These are phyloP conservation scores for Passer montanus DNA, from an alignment of 2,113 vertebrate genomes.

Conservation along the genomic window DNA sequence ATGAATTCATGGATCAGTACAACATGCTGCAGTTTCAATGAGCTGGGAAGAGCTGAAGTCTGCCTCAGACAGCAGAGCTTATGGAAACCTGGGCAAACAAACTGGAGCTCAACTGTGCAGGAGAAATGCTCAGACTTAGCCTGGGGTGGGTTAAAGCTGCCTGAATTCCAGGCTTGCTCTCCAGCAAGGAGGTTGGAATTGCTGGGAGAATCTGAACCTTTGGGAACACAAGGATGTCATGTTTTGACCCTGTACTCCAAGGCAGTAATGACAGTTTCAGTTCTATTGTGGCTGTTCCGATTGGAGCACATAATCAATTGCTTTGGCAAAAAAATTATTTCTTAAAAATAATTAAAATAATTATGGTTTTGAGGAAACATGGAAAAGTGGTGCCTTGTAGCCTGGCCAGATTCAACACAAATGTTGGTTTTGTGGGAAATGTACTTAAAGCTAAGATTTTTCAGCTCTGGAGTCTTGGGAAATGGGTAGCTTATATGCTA, in stretches of 20 bases:
- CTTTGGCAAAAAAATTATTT: background rate
- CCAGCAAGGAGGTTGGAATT: background rate
- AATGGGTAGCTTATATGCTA: background rate
- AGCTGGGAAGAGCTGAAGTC: background rate
- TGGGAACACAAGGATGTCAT: background rate
- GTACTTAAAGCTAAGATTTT: background rate
- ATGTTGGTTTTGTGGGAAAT: background rate
- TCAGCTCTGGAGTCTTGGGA: background rate
- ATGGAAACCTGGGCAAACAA: background rate
- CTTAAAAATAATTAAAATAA: background rate
- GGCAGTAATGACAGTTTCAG: accelerated
- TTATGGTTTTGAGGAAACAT: background rate
- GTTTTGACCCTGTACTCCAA: background rate
- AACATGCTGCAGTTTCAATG: background rate
- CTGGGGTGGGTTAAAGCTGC: background rate
- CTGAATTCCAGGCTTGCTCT: background rate
- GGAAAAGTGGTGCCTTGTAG: background rate
- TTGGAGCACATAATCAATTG: background rate
- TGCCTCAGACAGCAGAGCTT: background rate
- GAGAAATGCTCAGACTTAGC: background rate
- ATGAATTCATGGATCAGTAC: background rate
- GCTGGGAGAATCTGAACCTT: background rate
- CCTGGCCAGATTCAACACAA: background rate
- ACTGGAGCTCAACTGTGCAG: background rate
- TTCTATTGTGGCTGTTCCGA: background rate